A percentile compares a stretch with the other conserved stretches of the same genome.
Evolutionary conservation across 1,140 invertebrate species (phyloP).

Genomic region (Physella acuta): DNA sequence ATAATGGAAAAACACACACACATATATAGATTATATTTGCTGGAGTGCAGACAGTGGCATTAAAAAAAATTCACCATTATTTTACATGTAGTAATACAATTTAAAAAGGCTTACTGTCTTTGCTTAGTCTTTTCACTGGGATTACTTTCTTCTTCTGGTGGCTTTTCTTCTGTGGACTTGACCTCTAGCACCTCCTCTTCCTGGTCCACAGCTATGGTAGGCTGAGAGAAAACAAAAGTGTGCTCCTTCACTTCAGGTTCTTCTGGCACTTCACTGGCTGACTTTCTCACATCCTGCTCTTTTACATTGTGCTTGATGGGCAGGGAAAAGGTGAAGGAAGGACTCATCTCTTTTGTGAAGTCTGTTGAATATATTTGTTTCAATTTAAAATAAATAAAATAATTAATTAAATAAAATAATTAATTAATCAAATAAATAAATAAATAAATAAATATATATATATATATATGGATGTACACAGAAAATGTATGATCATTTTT

Average conservation of each 20-base stretch:
- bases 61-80: background rate
- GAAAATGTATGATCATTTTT: background rate
- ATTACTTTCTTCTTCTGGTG: too few relatives aligned
- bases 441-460: too few relatives aligned
- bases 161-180: background rate
- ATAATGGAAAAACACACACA: background rate
- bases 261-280: background rate
- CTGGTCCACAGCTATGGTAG: background rate
- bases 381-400: background rate
- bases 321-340: background rate
- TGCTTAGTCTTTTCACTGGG: too few relatives aligned
- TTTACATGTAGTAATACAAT: too few relatives aligned
- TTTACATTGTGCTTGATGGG: background rate
- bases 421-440: too few relatives aligned
- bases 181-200: background rate
- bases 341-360: background rate
- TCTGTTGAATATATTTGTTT: background rate
- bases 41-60: background rate
- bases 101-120: too few relatives aligned
- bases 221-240: constrained; percentile 10
- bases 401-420: background rate
- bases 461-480: background rate
- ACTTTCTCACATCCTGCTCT: background rate
- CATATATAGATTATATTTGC: background rate
- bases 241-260: background rate